Conservation (phyloP, 2,113 vertebrate genomes). For the Podocnemis expansa region DNA sequence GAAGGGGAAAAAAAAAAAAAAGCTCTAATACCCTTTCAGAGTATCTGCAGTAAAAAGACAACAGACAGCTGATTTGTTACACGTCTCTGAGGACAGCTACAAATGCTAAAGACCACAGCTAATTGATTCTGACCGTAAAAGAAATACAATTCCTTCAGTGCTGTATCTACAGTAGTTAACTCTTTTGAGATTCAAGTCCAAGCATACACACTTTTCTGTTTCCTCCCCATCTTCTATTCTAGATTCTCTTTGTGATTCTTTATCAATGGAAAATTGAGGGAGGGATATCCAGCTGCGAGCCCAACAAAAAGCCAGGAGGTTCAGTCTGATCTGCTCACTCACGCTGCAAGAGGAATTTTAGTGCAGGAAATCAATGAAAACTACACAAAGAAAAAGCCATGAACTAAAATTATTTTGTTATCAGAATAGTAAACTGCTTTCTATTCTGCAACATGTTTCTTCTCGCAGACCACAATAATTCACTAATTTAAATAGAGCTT, state of each 20-base stretch:
- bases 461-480: conserved; percentile 25
- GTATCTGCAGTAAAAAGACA: conserved; percentile 11
- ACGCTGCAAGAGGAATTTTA: conserved; percentile 18
- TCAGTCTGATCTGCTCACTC: conserved; percentile 54
- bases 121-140: conserved; percentile 50
- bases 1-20: conserved; percentile 42
- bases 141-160: conserved; percentile 28
- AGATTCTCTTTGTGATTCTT: conserved; percentile 69
- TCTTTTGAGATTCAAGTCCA: conserved; percentile 51
- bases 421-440: conserved; percentile 13
- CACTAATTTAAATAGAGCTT: conserved; percentile 34
- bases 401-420: conserved; percentile 59
- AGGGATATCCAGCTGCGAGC: conserved; percentile 67
- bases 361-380: conserved; percentile 37
- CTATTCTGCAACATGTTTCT: conserved; percentile 41
- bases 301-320: conserved; percentile 59
- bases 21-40: conserved; percentile 31
- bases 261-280: conserved; percentile 69
- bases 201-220: conserved; percentile 57
- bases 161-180: conserved; percentile 29
- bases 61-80: conserved; percentile 48
- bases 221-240: conserved; percentile 47
- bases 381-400: conserved; percentile 41
- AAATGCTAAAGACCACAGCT: conserved; percentile 21
- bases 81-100: conserved; percentile 1